Evolutionary conservation across 2,797 vertebrate species (phyloP), one percentile per base, ranked within the genome.

Genomic region (Lacerta agilis): DNA sequence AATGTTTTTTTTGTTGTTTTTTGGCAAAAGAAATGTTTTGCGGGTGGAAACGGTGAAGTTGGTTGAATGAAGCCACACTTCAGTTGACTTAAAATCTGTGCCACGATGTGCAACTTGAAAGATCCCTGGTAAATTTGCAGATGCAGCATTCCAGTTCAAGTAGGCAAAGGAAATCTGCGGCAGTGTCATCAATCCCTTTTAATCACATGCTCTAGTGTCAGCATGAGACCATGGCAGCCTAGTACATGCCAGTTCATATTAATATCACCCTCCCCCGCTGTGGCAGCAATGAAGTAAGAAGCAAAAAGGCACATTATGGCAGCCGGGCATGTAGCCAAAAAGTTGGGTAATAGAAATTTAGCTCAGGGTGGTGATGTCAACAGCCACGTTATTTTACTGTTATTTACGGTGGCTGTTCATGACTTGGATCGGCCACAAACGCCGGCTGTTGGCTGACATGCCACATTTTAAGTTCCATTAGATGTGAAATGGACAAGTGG

Each of bases 371-470:
- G 49, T 76, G 79, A 81, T 61, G 38, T 85, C 69, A 80, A 49
- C 9, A 49, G 82, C 58, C 18, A 20, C 18, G 13, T 82, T 72
- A 80, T n/a, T 66, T 27, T n/a, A 33, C 20, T 25, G 23, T 81
- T 87, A 85, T 87, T 90, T 90, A 87, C 23, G 23, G 89, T 76
- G 61, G 71, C 61, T 73, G 29, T 43, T 79, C 69, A 61, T 7
- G 1, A 64, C 80, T 43, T n/a, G 71, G 41, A 61, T 11, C 3
- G 55, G 66, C 15, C 58, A 83, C 77, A 81, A 69, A 77, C 45
- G 20, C 61, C 41, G 8, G 69, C 58, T 80, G 15, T 76, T 89
- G 61, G 71, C 69, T 25, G 69, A 82, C 58, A 41, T 10, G 1
- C 29, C 29, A 45, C 43, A 66, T 80, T 64, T 55, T 86, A 87